Evolutionary conservation across 2,888 invertebrate species (phyloP).

Genomic region (Nomada lathburiana): DNA sequence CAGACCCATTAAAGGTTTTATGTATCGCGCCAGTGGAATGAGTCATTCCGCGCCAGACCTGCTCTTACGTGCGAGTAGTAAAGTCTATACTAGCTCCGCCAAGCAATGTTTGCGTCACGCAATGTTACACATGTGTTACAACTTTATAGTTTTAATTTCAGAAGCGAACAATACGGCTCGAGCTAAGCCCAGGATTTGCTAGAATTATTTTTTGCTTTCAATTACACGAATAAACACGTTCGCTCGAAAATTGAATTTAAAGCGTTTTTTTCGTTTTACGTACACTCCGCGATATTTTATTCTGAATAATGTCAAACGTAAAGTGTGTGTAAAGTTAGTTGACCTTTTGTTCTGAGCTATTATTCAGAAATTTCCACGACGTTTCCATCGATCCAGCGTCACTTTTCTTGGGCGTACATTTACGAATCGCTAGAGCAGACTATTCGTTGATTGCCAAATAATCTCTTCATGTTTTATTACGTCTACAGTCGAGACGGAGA

Average conservation of each 20-base stretch:
- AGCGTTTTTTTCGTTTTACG: background rate
- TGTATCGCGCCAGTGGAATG: constrained; percentile 17
- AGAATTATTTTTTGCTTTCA: background rate
- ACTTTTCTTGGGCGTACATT: background rate
- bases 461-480: constrained; percentile 23
- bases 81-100: constrained; percentile 35
- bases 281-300: background rate
- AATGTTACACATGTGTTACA: constrained; percentile 42
- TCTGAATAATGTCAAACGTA: too few relatives aligned
- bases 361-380: constrained; percentile 9
- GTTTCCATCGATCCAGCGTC: background rate
- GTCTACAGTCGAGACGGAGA: background rate
- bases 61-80: constrained; percentile 28
- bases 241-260: background rate
- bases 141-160: constrained; percentile 43
- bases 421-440: constrained; percentile 26
- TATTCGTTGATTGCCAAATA: constrained; percentile 30
- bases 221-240: background rate
- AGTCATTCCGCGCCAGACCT: constrained; percentile 40
- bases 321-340: background rate
- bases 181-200: background rate
- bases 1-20: constrained; percentile 44
- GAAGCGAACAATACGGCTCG: background rate
- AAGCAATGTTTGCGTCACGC: constrained; percentile 42
- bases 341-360: background rate